A percentile compares a stretch with the other conserved stretches of the same genome.
These are phyloP conservation scores for Leptinotarsa rubiginosa DNA, from an alignment of 2,888 invertebrate genomes.

Conservation along the genomic window DNA sequence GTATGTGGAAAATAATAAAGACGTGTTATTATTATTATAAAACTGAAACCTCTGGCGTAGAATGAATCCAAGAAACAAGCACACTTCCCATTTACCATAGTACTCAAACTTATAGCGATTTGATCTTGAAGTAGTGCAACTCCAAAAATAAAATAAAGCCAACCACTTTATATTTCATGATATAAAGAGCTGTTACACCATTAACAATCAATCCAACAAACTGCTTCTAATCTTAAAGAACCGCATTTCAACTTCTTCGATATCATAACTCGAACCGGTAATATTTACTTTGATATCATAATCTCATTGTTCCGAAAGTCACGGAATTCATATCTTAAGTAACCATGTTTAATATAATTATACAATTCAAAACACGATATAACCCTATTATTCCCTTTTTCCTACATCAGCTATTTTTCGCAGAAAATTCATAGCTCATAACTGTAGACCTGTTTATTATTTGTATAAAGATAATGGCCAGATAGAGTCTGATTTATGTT, in stretches of 20 bases:
- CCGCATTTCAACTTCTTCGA: neutral
- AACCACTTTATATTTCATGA: no score
- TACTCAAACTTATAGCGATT: no score
- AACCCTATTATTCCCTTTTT: constrained; percentile 59
- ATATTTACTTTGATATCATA: constrained; percentile 51
- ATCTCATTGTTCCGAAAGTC: constrained; percentile 61
- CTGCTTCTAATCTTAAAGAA: neutral
- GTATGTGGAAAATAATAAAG: no score
- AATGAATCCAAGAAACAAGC: no score
- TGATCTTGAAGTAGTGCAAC: no score
- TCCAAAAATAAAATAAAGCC: no score
- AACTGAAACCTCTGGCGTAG: no score
- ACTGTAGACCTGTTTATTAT: constrained; percentile 64
- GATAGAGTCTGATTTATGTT: constrained; percentile 61
- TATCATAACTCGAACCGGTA: constrained; percentile 4
- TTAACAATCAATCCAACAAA: neutral
- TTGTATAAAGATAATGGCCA: constrained; percentile 62
- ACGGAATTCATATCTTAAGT: constrained; percentile 63
- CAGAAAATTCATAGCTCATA: constrained; percentile 59
- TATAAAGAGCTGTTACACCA: no score
- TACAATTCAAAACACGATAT: constrained; percentile 64
- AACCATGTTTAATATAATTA: constrained; percentile 64
- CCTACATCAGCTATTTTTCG: constrained; percentile 48
- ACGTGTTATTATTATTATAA: no score
- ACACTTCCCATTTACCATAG: no score